Evolutionary conservation across 2,797 vertebrate genomes (phyloP).

Genomic region (Phrynocephalus vlangalii): DNA sequence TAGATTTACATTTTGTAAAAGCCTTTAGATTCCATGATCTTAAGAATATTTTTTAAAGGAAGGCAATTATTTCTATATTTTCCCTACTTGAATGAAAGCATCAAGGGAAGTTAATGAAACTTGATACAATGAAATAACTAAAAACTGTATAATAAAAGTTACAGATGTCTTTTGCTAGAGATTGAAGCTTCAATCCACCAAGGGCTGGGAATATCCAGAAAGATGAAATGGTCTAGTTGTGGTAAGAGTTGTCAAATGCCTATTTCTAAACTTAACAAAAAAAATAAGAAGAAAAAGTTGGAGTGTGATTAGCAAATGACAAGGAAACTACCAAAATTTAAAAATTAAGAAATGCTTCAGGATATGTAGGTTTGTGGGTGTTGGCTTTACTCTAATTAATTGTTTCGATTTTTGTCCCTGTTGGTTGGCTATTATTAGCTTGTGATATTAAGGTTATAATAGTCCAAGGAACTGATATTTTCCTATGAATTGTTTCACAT

Average conservation of each 20-base stretch:
- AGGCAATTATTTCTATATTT: constrained; percentile 13
- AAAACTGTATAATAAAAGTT: constrained; percentile 2
- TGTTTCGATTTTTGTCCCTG: constrained; percentile 5
- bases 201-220: not conserved
- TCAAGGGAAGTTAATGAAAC: not conserved
- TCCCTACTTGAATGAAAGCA: not conserved
- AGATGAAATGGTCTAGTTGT: not conserved
- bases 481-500: not conserved
- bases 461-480: constrained; percentile 15
- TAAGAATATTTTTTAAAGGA: not conserved
- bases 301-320: not conserved
- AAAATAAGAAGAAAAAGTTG: constrained; percentile 5
- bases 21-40: not conserved
- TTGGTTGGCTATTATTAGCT: not conserved
- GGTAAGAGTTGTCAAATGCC: not conserved
- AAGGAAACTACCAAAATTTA: not conserved
- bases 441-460: constrained; percentile 24
- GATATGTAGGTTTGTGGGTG: not conserved
- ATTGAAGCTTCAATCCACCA: not conserved
- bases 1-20: not conserved
- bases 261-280: not conserved
- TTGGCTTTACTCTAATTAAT: constrained; percentile 26
- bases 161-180: not conserved
- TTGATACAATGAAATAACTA: not conserved
- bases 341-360: not conserved